A percentile compares a stretch with the other conserved stretches of the same genome.
Conservation (phyloP, 1,140 invertebrate species). For the Pogonomyrmex barbatus region DNA sequence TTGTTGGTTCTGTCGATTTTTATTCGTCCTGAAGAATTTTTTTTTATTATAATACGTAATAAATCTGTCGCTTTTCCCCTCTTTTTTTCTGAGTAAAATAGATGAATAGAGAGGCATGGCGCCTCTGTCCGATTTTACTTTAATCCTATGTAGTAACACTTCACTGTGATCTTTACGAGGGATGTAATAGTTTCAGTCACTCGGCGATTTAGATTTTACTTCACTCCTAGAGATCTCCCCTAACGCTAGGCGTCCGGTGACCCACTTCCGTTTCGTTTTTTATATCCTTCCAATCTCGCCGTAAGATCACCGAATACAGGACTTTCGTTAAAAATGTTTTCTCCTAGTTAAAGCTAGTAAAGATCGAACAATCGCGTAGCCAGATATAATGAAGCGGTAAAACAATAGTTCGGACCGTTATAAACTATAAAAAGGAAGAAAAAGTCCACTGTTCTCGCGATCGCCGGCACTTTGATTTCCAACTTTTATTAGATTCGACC, state of each 20-base stretch:
- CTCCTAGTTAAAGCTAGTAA: not conserved
- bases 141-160: not conserved
- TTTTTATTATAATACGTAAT: not conserved
- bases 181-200: slow-evolving; percentile 5
- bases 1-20: too few relatives aligned
- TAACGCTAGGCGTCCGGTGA: not conserved
- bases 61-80: not conserved
- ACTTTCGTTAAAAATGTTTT: not conserved
- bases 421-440: not conserved
- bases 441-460: not conserved
- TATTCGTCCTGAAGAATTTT: not conserved
- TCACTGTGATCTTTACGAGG: slow-evolving; percentile 22
- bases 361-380: not conserved
- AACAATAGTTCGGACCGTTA: not conserved
- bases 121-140: not conserved
- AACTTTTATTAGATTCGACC: not conserved
- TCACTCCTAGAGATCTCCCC: not conserved
- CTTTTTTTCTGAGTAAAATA: too few relatives aligned
- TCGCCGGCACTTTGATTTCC: not conserved
- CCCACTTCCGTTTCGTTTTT: not conserved
- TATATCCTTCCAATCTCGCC: slow-evolving; percentile 7
- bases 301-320: not conserved
- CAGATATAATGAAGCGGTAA: slow-evolving; percentile 15
- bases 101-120: not conserved
- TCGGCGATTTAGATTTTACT: not conserved